Percentiles rank a stretch among this genome's conserved stretches.
Evolutionary conservation across 2,888 invertebrate genomes (phyloP).

Genomic region (Limnephilus lunatus): DNA sequence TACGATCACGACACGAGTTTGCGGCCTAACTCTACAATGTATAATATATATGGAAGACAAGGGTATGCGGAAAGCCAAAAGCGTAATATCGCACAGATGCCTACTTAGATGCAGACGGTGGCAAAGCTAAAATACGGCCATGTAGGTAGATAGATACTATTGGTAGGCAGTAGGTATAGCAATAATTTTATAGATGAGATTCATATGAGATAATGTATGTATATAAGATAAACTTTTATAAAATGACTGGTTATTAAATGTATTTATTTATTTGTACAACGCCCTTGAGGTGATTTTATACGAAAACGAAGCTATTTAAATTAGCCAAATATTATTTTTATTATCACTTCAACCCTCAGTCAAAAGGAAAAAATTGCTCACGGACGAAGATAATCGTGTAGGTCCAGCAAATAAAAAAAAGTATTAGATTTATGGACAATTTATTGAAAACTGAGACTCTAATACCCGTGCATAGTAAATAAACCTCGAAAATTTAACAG

Average conservation of each 20-base stretch:
- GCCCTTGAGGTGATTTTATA: too few relatives aligned
- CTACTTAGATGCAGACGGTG: not conserved
- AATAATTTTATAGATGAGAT: not conserved
- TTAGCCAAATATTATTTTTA: too few relatives aligned
- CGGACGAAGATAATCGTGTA: not conserved
- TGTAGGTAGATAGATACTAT: not conserved
- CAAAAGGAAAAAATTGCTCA: too few relatives aligned
- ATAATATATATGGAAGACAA: not conserved
- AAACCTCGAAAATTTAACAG: not conserved
- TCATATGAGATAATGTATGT: not conserved
- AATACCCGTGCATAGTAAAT: not conserved
- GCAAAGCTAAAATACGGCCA: not conserved
- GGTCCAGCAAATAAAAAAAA: not conserved
- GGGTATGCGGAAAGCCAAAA: slow-evolving; percentile 2
- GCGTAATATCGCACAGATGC: not conserved
- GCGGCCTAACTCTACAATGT: not conserved
- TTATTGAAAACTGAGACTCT: not conserved
- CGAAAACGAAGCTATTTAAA: too few relatives aligned
- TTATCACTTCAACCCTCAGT: too few relatives aligned
- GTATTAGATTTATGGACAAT: not conserved
- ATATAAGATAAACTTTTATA: too few relatives aligned
- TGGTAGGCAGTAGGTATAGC: not conserved
- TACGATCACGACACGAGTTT: slow-evolving; percentile 37
- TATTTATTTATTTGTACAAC: too few relatives aligned
- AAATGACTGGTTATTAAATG: too few relatives aligned